Base-by-base conservation (phyloP, 92 coral and sea anemone species). In the Metridium senile region DNA sequence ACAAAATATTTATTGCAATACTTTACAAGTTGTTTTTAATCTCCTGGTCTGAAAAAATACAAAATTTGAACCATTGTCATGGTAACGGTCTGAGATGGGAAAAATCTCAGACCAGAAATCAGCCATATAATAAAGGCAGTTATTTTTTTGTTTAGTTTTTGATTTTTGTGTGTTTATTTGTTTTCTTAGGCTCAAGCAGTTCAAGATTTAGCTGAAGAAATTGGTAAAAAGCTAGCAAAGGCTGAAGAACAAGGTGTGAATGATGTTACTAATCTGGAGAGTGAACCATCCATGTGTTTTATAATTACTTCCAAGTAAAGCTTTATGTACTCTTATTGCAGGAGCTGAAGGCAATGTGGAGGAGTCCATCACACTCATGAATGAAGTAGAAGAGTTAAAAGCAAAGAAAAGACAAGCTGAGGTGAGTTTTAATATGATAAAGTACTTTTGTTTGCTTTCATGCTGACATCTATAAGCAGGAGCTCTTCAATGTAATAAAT, bases 281-380 rank as follows among this genome's bases (percentile, higher is more conserved):
- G 51, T 45, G n/a, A n/a, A n/a, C n/a, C n/a, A n/a, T n/a, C n/a
- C n/a, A n/a, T n/a, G n/a, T n/a, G n/a, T n/a, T n/a, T n/a, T n/a
- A n/a, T n/a, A n/a, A n/a, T n/a, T n/a, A n/a, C n/a, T n/a, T n/a
- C n/a, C n/a, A n/a, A n/a, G n/a, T n/a, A n/a, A n/a, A n/a, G n/a
- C n/a, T n/a, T n/a, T n/a, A n/a, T n/a, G n/a, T n/a, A n/a, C 13
- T 6, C 49, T 39, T 39, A 39, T 21, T 26, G 28, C 70, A 96
- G 99, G 99, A 57, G 99, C 99, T 47, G 99, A 92, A 1, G 99
- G 99, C 20, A 92, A 96, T 30, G 99, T 96, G 7, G 99, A 96
- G 20, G 99, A 93, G 68, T 96, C 99, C 20, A 88, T 96, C 63
- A 81, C 79, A 61, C 86, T 93, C 21, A 69, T 96, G 97, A 86